These are phyloP conservation scores for Vesta saturnalis DNA, from an alignment of 2,888 invertebrate species.

Conservation along the genomic window DNA sequence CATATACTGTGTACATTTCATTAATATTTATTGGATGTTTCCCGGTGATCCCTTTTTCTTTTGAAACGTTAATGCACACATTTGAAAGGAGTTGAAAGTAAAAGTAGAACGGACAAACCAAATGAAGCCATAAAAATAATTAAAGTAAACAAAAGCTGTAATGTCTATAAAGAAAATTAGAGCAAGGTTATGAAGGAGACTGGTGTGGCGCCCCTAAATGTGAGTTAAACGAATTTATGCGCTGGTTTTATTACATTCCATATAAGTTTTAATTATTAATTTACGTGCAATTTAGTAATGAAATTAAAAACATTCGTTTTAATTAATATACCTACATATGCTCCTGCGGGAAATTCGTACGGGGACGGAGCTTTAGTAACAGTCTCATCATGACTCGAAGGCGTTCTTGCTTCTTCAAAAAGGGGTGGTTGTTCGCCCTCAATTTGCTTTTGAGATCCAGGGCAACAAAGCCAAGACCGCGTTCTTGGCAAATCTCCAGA, in stretches of 20 bases:
- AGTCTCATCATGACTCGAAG: slow-evolving; percentile 50
- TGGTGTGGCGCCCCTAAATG: too few species aligned
- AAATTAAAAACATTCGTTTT: neutral
- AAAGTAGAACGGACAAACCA: too few species aligned
- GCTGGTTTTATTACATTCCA: neutral
- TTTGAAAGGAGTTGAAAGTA: neutral
- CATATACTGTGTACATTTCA: too few species aligned
- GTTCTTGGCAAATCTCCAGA: slow-evolving; percentile 57
- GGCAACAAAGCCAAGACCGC: slow-evolving; percentile 65
- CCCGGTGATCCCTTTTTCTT: neutral
- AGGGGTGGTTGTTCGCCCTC: slow-evolving; percentile 58
- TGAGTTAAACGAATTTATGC: neutral
- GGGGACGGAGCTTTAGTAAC: slow-evolving; percentile 52
- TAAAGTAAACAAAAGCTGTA: neutral
- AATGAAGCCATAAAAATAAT: neutral
- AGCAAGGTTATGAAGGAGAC: neutral
- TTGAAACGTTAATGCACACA: neutral
- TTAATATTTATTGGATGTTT: neutral
- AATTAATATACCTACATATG: slow-evolving; percentile 52
- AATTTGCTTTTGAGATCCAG: slow-evolving; percentile 57
- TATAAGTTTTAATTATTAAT: neutral
- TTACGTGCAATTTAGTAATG: neutral
- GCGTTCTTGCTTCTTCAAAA: slow-evolving; percentile 51
- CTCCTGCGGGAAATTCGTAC: slow-evolving; percentile 51
- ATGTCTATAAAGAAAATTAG: neutral